Base-by-base conservation (phyloP, 2,888 invertebrate genomes). In the Leptura quadrifasciata region DNA sequence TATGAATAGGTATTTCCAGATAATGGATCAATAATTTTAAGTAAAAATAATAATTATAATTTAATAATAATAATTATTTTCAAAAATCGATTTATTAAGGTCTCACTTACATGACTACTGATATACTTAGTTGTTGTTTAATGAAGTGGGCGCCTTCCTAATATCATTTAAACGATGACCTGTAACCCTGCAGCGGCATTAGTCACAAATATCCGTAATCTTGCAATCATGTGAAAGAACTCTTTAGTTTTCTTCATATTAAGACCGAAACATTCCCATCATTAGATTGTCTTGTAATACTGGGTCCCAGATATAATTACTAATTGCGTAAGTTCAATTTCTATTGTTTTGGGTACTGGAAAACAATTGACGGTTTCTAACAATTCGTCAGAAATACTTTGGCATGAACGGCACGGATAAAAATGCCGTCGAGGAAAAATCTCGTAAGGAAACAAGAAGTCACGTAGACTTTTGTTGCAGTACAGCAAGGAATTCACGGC, bases 381-480 rank as follows among this genome's bases (percentile, higher is more conserved):
- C 21, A 57, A 12, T 18, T 21, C 21, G 15, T 54, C 18, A 57
- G 1, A 57, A 47, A 47, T 47, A 47, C 20, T 20, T 57, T 35
- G 57, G 12, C 27, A 9, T 31, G 21, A 35, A 60, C 47, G 39
- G n/a, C 12, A 24, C 27, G 47, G 54, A 54, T 27, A 17, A 54
- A 67, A 54, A 67, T 67, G 18, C n/a, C 63, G n/a, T 47, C 47
- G 67, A 24, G 15, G 17, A 8, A 64, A 64, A 58, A 58, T 58
- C 69, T 69, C 15, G 27, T 18, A 31, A 69, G n/a, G 57, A 31
- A 69, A 69, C 20, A 21, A 54, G 18, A 15, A 67, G 39, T 57
- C 69, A 69, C 69, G 69, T 69, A 57, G 39, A 63, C 63, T 54
- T 27, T 39, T 20, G 55, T 15, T 27, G 58, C 4, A 27, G n/a